Evolutionary conservation across 1,140 invertebrate species (phyloP).

Genomic region (Thaumatotibia leucotreta): DNA sequence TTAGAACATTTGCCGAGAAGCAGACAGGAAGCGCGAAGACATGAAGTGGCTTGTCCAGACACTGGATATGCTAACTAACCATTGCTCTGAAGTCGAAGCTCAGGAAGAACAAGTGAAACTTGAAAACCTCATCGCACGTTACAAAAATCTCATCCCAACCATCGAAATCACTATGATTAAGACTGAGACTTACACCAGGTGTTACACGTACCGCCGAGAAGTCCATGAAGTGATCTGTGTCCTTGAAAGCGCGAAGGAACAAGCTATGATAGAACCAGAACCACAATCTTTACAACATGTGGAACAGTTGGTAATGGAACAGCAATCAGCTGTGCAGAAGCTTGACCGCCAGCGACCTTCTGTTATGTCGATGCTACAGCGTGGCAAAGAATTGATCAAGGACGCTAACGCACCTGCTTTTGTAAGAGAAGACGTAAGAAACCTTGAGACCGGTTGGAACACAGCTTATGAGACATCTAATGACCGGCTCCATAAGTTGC

Average conservation of each 20-base stretch:
- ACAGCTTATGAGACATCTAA: slow-evolving; percentile 90
- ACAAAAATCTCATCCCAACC: slow-evolving; percentile 93
- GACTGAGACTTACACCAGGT: slow-evolving; percentile 93
- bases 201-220: slow-evolving; percentile 93
- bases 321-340: slow-evolving; percentile 87
- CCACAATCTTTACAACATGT: slow-evolving; percentile 86
- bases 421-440: slow-evolving; percentile 88
- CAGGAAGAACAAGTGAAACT: slow-evolving; percentile 87
- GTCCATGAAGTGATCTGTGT: slow-evolving; percentile 90
- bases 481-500: slow-evolving; percentile 88
- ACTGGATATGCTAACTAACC: slow-evolving; percentile 89
- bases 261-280: slow-evolving; percentile 79
- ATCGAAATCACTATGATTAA: slow-evolving; percentile 95
- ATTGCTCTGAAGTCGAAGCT: slow-evolving; percentile 88
- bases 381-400: slow-evolving; percentile 91
- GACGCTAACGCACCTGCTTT: slow-evolving; percentile 92
- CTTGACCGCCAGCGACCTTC: slow-evolving; percentile 90
- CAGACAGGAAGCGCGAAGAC: slow-evolving; percentile 91
- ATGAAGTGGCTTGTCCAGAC: slow-evolving; percentile 97
- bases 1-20: slow-evolving; percentile 91
- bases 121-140: slow-evolving; percentile 89
- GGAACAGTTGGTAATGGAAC: slow-evolving; percentile 84
- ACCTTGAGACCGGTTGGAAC: slow-evolving; percentile 91
- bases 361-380: slow-evolving; percentile 93
- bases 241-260: slow-evolving; percentile 84